Evolutionary conservation across 2,888 invertebrate species (phyloP).

Genomic region (Drosophila borborema): DNA sequence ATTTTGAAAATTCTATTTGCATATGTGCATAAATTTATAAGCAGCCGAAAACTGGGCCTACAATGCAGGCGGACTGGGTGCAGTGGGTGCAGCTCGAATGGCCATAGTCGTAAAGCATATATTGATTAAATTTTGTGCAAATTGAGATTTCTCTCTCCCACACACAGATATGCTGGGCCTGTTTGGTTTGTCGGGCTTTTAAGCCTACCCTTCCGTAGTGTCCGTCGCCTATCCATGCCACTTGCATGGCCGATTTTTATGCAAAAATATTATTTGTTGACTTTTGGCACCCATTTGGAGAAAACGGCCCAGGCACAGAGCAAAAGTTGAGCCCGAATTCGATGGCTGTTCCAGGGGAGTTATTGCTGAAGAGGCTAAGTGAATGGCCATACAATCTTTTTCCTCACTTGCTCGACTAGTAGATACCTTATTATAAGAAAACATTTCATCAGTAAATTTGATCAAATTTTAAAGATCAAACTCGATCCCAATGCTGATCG

Average conservation of each 20-base stretch:
- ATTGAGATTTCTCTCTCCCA: conserved; percentile 69
- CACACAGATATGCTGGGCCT: conserved; percentile 16
- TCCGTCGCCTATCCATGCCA: conserved; percentile 16
- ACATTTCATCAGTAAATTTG: too few relatives aligned
- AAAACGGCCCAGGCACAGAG: conserved; percentile 7
- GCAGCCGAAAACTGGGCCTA: conserved; percentile 40
- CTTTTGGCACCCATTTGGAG: conserved; percentile 66
- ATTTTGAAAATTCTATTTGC: conserved; percentile 78
- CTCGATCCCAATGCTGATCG: not conserved
- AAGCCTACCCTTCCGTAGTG: conserved; percentile 31
- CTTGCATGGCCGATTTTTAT: conserved; percentile 62
- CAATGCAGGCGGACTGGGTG: conserved; percentile 13
- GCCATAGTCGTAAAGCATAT: conserved; percentile 48
- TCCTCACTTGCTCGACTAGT: not conserved
- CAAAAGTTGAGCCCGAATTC: conserved; percentile 46
- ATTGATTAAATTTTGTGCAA: conserved; percentile 70
- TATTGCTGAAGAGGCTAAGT: conserved; percentile 26
- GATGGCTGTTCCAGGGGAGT: not conserved
- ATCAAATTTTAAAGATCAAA: not conserved
- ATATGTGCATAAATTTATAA: conserved; percentile 76
- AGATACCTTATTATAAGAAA: not conserved
- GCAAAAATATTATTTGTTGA: conserved; percentile 79
- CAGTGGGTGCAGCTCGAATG: conserved; percentile 24
- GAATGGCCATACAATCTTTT: conserved; percentile 47
- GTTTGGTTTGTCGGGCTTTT: conserved; percentile 47